Conservation (phyloP, 2,797 vertebrate species). For the Malacoctenus gilli region DNA sequence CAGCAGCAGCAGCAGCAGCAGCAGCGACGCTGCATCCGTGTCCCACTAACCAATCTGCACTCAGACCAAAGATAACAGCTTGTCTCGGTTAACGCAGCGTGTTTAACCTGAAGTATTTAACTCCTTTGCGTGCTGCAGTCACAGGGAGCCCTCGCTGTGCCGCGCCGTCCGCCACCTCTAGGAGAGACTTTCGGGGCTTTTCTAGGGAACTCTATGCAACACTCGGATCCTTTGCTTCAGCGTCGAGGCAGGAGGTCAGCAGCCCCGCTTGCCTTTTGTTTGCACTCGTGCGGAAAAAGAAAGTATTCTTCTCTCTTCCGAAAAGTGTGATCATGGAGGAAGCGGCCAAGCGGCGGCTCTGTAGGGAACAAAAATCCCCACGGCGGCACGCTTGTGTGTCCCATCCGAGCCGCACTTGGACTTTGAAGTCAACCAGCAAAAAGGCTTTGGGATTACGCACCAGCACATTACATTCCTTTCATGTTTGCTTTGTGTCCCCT, state of each 20-base stretch:
- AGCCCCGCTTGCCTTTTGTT: slow-evolving; percentile 6
- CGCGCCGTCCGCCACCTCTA: too few species aligned
- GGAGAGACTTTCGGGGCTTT: slow-evolving; percentile 22
- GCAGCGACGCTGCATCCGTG: slow-evolving; percentile 26
- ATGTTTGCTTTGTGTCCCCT: not conserved
- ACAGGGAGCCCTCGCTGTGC: too few species aligned
- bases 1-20: too few species aligned
- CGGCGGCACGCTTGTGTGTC: too few species aligned
- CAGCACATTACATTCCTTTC: slow-evolving; percentile 29
- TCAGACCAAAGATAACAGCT: slow-evolving; percentile 76
- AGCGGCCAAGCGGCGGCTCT: too few species aligned
- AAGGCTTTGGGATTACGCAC: slow-evolving; percentile 1
- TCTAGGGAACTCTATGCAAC: slow-evolving; percentile 67
- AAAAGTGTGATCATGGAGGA: too few species aligned
- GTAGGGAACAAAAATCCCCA: too few species aligned
- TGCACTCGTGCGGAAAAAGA: slow-evolving; percentile 24
- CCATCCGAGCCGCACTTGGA: slow-evolving; percentile 3
- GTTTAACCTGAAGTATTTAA: slow-evolving; percentile 68
- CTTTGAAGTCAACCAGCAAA: slow-evolving; percentile 13
- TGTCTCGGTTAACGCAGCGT: slow-evolving; percentile 30
- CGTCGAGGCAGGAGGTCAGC: slow-evolving; percentile 18
- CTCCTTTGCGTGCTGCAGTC: slow-evolving; percentile 14
- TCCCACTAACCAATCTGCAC: slow-evolving; percentile 24
- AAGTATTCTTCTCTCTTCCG: too few species aligned
- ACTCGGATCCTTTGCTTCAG: slow-evolving; percentile 18